Evolutionary conservation across 2,113 vertebrate genomes (phyloP), one percentile per base, ranked within the genome.

Genomic region (Fulmarus glacialis): DNA sequence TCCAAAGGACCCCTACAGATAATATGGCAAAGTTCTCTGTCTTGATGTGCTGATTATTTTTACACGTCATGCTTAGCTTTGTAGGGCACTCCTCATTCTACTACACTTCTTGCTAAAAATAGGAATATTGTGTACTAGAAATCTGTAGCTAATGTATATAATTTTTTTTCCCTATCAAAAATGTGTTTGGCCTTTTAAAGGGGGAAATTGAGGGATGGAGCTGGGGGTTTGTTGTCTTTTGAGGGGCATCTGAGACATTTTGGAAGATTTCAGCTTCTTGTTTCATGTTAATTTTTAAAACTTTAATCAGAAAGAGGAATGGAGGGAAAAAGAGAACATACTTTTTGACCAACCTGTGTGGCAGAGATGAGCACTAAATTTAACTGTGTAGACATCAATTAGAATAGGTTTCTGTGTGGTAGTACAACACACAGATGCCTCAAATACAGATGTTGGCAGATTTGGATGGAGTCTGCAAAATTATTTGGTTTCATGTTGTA

Each of bases 11-110:
- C 19, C 66, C 42, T 92, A 13, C 18, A 86, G 38, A 59, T 63
- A 87, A 47, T 20, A 68, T 1, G 2, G 13, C 7, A 43, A 74
- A 67, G 14, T 72, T 86, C 34, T 95, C 24, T 43, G 11, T 60
- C 64, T 82, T 56, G 38, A 21, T 91, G 15, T 62, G 78, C 14
- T 72, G 40, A 56, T 71, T 87, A 74, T 53, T 92, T 92, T 90
- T 43, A 64, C 34, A 67, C 0, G 0, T 71, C 40, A 60, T 62
- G 5, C 22, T 64, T 68, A 60, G 72, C 8, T 94, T 89, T 82
- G 30, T 40, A 93, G 58, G 70, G 77, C 70, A 84, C 53, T 75
- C 27, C 36, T 89, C 12, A 34, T 15, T 68, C 32, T 72, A 75
- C 36, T 87, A 67, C 4, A 2, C 14, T 70, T 75, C 32, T 83